A percentile compares a stretch with the other conserved stretches of the same genome.
Evolutionary conservation across 1,140 invertebrate species (phyloP).

Genomic region (Leptestheria dahalacensis): DNA sequence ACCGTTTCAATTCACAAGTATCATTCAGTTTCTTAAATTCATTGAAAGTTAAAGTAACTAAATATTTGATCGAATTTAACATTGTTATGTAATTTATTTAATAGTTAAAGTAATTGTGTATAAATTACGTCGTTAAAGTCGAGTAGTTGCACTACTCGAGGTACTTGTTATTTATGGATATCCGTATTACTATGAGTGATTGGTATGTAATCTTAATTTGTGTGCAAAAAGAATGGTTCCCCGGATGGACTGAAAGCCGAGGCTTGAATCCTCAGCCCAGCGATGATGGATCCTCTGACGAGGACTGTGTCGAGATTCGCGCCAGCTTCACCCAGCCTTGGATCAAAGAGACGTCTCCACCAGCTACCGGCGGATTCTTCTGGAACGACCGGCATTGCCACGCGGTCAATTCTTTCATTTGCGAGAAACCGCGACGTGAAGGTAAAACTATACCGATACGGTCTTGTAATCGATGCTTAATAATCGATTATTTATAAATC

Average conservation of each 20-base stretch:
- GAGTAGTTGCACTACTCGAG: too few relatives aligned
- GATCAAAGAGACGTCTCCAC: constrained; percentile 18
- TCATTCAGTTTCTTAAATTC: constrained; percentile 24
- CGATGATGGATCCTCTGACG: constrained; percentile 56
- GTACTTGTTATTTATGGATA: too few relatives aligned
- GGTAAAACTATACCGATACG: constrained; percentile 28
- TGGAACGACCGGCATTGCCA: constrained; percentile 63
- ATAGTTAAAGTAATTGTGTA: too few relatives aligned
- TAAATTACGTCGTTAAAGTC: too few relatives aligned
- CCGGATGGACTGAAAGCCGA: constrained; percentile 45
- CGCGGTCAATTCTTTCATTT: constrained; percentile 51
- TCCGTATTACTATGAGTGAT: too few relatives aligned
- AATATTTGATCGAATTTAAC: background rate
- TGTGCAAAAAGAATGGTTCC: constrained; percentile 79
- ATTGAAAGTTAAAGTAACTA: background rate
- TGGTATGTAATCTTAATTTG: too few relatives aligned
- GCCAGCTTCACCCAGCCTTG: constrained; percentile 39
- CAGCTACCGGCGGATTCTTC: constrained; percentile 31
- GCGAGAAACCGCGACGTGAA: constrained; percentile 40
- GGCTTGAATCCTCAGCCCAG: constrained; percentile 55
- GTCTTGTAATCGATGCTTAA: background rate
- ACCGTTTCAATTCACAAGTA: constrained; percentile 54
- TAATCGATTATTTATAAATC: background rate
- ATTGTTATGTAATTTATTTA: too few relatives aligned
- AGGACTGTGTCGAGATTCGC: constrained; percentile 61